A percentile compares a stretch with the other conserved stretches of the same genome.
phyloP scores from a whole-genome alignment of 2,113 vertebrate species.

The Fregetta grallaria region DNA sequence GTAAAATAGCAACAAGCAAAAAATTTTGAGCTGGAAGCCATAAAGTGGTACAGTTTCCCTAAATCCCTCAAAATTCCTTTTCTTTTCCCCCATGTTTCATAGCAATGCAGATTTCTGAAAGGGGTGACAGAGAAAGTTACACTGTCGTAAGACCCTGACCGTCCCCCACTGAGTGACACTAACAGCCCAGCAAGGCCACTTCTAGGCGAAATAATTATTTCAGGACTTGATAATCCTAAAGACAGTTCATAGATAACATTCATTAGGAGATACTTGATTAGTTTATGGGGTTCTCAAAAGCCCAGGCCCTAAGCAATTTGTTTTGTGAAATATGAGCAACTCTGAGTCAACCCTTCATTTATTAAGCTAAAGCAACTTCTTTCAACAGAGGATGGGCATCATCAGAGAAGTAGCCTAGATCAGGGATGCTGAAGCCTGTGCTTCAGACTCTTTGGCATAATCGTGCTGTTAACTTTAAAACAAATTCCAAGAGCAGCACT shows the following conservation, averaged over 20 bases:
- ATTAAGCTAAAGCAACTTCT: not conserved
- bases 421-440: not conserved
- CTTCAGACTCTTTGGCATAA: not conserved
- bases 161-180: not conserved
- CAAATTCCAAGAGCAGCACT: not conserved
- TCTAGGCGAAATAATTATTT: not conserved
- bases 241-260: not conserved
- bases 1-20: not conserved
- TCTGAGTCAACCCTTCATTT: not conserved
- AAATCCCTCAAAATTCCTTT: not conserved
- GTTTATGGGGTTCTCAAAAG: not conserved
- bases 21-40: not conserved
- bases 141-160: not conserved
- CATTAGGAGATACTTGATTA: not conserved
- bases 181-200: not conserved
- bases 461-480: not conserved
- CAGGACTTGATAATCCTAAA: not conserved
- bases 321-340: not conserved
- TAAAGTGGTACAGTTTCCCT: not conserved
- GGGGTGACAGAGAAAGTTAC: not conserved
- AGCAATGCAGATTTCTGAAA: not conserved
- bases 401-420: not conserved
- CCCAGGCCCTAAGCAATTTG: not conserved
- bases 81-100: not conserved
- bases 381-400: not conserved